Base-by-base conservation (phyloP, 2,888 invertebrate genomes). In the Drosophila basisetae region DNA sequence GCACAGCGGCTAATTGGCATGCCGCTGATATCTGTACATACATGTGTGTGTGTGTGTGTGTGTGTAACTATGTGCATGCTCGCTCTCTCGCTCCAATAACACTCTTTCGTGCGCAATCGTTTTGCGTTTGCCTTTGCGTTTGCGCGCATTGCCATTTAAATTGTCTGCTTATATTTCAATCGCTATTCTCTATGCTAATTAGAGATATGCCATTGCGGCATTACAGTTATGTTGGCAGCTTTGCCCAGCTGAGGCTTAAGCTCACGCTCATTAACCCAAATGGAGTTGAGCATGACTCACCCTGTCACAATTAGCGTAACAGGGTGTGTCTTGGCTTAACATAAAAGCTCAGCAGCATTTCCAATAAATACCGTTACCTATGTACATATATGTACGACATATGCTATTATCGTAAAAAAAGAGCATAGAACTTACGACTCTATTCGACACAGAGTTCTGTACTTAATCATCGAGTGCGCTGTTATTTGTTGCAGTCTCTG, bases 61-160 rank as follows among this genome's bases (percentile, higher is more conserved):
- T 52, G 43, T 61, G 49, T 39, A 18, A 2, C 4, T 55, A 18
- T n/a, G 28, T 30, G 31, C 16, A 47, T 47, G 35, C 55, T 30
- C 41, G 50, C 50, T 41, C 69, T 22, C 52, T 50, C 31, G 16
- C 58, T 35, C 55, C 56, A 10, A 55, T 56, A 41, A 35, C 56
- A 49, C 64, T 37, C 54, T 50, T 25, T n/a, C 67, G 31, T 30
- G 31, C 59, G 31, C 76, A 79, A 83, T 82, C 84, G 87, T 61
- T 86, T 86, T 84, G 87, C 84, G 87, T 84, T 87, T 84, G 87
- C 83, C 60, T 86, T 86, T 84, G 87, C 84, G 87, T 84, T 87
- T 84, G 87, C 83, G 84, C 87, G 74, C 83, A 68, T 68, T 86
- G 84, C 67, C 82, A 73, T 78, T 83, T 69, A 77, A 85, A 83